phyloP scores from a whole-genome alignment of 2,888 invertebrate genomes.

The Adelognathus sp. region DNA sequence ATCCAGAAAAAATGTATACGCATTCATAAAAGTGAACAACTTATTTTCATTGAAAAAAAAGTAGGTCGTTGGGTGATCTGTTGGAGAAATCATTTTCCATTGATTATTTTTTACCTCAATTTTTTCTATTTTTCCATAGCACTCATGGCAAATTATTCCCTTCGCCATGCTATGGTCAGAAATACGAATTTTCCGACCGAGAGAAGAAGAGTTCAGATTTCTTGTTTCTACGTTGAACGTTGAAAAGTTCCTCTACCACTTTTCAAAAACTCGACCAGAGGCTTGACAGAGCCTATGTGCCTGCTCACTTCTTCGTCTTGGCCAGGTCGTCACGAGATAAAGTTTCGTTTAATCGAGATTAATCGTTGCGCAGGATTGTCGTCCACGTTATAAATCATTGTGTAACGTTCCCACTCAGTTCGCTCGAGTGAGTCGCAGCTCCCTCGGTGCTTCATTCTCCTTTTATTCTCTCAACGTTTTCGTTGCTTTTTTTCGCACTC shows the following conservation, averaged over 20 bases:
- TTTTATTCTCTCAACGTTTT: neutral
- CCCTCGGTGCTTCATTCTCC: constrained; percentile 23
- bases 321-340: constrained; percentile 41
- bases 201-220: neutral
- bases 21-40: no score
- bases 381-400: constrained; percentile 52
- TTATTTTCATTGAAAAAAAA: no score
- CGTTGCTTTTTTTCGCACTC: no score
- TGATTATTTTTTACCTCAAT: neutral
- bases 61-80: no score
- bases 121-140: neutral
- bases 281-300: constrained; percentile 21
- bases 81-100: no score
- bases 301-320: constrained; percentile 17
- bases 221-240: constrained; percentile 7
- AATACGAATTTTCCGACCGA: neutral
- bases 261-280: constrained; percentile 37
- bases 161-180: neutral
- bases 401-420: constrained; percentile 43
- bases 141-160: neutral
- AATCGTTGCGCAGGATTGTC: constrained; percentile 41
- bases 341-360: constrained; percentile 58
- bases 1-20: no score
- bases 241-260: neutral
- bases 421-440: constrained; percentile 19